Base-by-base conservation (phyloP, 2,888 invertebrate species). In the Orthosia gothica region DNA sequence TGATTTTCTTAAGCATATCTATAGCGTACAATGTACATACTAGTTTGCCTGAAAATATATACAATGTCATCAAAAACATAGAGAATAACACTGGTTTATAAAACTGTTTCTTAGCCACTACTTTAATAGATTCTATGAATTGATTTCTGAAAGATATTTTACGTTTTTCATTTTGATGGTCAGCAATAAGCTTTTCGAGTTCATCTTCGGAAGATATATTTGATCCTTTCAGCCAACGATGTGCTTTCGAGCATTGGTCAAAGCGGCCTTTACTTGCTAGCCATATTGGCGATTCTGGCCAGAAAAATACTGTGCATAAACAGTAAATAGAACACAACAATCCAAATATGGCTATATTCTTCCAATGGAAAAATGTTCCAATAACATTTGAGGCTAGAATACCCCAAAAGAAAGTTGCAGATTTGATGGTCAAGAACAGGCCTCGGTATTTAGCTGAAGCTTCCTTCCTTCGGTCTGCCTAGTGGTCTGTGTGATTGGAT, bases 211-310 rank as follows among this genome's bases (percentile, higher is more conserved):
- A 66, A 20, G 70, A 59, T 57, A 54, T 68, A 5, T 68, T 62
- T 11, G 49, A 54, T 16, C 89, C 89, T 73, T 87, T 88, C 5
- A 87, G 54, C 88, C 89, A 89, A 49, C 83, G 71, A 64, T 88
- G 87, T 2, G 87, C 69, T 40, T 26, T 54, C 11, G 74, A 58
- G 18, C 87, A 86, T 20, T 81, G 23, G 1, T 83, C 81, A 54
- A 70, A 73, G 16, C 68, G 70, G 1, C 73, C 63, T 71, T 77
- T 68, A 13, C n/a, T 67, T 9, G 82, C 87, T 26, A 89, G 59
- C 88, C 89, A 90, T 4, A 82, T 74, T 0, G 92, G 92, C 1
- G 91, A 91, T 55, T 91, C 91, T 0, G 92, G 89, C 86, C 88
- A 87, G 12, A 88, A 67, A 5, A 85, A 47, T 12, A 86, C 40